Evolutionary conservation across 2,113 vertebrate genomes (phyloP).

Genomic region (Caloenas nicobarica): DNA sequence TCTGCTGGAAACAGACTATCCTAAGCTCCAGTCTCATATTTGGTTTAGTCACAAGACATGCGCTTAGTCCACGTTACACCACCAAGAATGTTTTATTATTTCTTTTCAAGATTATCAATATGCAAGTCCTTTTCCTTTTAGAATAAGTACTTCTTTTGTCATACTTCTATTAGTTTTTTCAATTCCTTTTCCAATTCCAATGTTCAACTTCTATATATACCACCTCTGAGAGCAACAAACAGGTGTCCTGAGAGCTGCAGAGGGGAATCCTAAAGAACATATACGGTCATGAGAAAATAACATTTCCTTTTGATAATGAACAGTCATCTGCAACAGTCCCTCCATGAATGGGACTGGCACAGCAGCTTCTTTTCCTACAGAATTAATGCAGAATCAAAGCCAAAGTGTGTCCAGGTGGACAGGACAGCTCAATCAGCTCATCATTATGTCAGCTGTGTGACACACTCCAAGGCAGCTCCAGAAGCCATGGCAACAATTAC

Average conservation of each 20-base stretch:
- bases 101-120: conserved; percentile 13
- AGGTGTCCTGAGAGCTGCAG: conserved; percentile 1
- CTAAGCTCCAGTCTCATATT: background rate
- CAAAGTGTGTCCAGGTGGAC: conserved; percentile 19
- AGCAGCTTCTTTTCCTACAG: conserved; percentile 46
- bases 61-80: background rate
- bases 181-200: background rate
- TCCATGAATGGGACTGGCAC: conserved; percentile 2
- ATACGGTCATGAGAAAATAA: conserved; percentile 6
- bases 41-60: background rate
- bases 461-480: conserved; percentile 37
- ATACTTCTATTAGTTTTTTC: background rate
- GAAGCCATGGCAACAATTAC: conserved; percentile 16
- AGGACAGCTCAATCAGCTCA: conserved; percentile 38
- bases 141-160: background rate
- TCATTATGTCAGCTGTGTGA: conserved; percentile 21
- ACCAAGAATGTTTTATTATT: background rate
- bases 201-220: background rate
- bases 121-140: background rate
- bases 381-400: conserved; percentile 57
- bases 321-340: background rate
- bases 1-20: background rate
- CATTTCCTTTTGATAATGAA: conserved; percentile 44
- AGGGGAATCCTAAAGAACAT: background rate
- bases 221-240: background rate